Conservation (phyloP, 2,797 vertebrate genomes). For the Micromesistius poutassou region DNA sequence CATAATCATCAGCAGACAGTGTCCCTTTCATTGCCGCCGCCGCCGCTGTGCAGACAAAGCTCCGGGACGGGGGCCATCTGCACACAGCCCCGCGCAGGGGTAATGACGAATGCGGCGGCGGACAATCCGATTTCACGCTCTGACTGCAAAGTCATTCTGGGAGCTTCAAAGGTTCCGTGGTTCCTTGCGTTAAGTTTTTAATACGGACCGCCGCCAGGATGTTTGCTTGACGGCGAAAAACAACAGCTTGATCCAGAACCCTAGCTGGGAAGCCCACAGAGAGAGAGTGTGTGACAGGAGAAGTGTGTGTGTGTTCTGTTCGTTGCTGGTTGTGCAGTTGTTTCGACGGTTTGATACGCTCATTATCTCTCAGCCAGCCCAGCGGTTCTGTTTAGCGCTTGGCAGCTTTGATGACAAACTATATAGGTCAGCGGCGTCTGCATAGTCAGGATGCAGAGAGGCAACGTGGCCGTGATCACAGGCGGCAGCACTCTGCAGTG, state of each 20-base stretch:
- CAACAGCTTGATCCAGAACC: constrained; percentile 16
- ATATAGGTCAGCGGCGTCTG: neutral
- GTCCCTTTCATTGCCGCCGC: constrained; percentile 3
- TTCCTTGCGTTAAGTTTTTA: constrained; percentile 32
- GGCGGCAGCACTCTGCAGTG: neutral
- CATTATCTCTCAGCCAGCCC: neutral
- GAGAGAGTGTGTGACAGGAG: neutral
- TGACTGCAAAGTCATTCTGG: constrained; percentile 41
- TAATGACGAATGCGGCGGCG: constrained; percentile 46
- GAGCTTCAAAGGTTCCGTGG: constrained; percentile 33
- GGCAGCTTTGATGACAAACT: neutral
- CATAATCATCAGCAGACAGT: constrained; percentile 24
- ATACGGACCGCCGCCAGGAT: constrained; percentile 44
- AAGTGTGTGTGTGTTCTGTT: neutral
- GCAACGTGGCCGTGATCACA: neutral
- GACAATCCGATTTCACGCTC: constrained; percentile 57
- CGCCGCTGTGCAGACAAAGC: constrained; percentile 19
- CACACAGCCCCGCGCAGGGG: constrained; percentile 44
- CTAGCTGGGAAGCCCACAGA: neutral
- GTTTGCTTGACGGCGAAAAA: constrained; percentile 34
- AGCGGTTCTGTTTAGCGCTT: neutral
- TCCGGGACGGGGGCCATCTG: constrained; percentile 30
- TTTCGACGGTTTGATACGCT: neutral
- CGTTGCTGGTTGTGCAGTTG: neutral
- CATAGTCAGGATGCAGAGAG: neutral